Evolutionary conservation across 2,797 vertebrate genomes (phyloP).

Genomic region (Cyprinella venusta): DNA sequence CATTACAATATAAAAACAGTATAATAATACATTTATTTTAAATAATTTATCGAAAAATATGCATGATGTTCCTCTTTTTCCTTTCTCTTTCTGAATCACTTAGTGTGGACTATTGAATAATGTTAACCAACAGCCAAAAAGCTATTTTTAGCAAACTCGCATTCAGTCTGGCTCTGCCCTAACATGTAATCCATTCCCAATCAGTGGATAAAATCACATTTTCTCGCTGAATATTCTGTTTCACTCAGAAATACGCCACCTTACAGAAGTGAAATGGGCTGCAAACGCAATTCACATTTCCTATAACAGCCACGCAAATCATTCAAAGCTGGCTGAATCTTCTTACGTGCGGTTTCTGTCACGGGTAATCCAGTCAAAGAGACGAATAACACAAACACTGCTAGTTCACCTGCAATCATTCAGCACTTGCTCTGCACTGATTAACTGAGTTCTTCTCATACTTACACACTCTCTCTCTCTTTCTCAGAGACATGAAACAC

Average conservation of each 20-base stretch:
- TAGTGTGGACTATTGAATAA: not conserved
- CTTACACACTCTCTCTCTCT: conserved; percentile 38
- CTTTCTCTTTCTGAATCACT: conserved; percentile 5
- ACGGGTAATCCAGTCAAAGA: conserved; percentile 35
- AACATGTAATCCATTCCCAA: not conserved
- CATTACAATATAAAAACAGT: not conserved
- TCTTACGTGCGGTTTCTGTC: not conserved
- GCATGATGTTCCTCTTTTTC: not conserved
- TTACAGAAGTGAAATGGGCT: not conserved
- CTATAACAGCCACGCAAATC: conserved; percentile 1
- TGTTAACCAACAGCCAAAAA: not conserved
- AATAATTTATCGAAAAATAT: not conserved
- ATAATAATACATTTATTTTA: not conserved
- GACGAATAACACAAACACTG: conserved; percentile 46
- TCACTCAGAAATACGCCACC: not conserved
- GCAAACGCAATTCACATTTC: conserved; percentile 2
- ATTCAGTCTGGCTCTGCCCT: not conserved
- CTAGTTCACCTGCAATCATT: conserved; percentile 35
- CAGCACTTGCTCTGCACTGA: conserved; percentile 40
- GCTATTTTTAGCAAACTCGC: not conserved
- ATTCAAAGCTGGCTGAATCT: conserved; percentile 25
- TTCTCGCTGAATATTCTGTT: not conserved
- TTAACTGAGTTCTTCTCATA: conserved; percentile 43
- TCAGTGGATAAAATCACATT: not conserved
- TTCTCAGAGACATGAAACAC: conserved; percentile 16